These are phyloP conservation scores for Bungarus multicinctus DNA, from an alignment of 2,113 vertebrate species.

Conservation along the genomic window DNA sequence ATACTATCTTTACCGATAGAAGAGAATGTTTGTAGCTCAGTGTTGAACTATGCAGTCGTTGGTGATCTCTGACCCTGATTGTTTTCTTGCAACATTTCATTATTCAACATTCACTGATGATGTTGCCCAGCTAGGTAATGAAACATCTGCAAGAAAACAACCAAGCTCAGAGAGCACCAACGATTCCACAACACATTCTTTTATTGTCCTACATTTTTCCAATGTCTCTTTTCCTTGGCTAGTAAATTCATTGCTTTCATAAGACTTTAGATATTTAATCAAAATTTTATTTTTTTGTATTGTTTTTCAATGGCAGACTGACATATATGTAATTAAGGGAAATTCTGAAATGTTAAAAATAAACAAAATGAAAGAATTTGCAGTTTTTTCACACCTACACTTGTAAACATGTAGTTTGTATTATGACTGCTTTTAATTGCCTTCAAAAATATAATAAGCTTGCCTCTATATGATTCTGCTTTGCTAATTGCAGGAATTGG, in stretches of 20 bases:
- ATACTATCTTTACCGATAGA: background rate
- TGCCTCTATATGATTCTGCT: accelerated
- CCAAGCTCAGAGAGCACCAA: background rate
- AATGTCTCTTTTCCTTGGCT: background rate
- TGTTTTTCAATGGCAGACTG: background rate
- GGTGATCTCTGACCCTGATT: background rate
- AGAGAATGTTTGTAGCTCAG: background rate
- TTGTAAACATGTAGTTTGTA: background rate
- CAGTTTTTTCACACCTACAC: background rate
- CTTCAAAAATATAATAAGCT: background rate
- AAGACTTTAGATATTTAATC: background rate
- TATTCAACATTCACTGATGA: background rate
- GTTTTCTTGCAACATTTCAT: background rate
- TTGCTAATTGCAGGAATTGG: background rate
- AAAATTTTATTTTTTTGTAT: background rate
- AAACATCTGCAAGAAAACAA: background rate
- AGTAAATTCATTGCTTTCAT: background rate
- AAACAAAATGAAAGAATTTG: background rate
- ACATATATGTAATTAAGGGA: background rate
- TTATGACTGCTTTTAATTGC: background rate
- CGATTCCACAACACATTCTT: background rate
- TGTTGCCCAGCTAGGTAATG: background rate
- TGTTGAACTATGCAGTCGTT: background rate
- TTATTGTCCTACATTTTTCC: background rate
- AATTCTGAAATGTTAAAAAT: background rate